Conservation (phyloP, 1,140 invertebrate species). For the Drosophila elegans region DNA sequence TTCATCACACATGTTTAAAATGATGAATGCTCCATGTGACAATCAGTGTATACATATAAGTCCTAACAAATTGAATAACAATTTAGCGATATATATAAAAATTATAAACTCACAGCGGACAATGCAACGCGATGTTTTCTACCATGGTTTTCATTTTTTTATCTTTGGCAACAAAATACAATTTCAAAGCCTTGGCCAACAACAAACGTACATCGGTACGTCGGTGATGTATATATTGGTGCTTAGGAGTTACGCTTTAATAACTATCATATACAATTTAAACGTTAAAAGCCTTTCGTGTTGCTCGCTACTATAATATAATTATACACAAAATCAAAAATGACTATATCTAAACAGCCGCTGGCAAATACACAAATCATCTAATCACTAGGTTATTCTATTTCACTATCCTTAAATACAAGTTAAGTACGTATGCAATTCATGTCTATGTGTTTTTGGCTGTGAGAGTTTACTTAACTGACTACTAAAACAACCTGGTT, state of each 20-base stretch:
- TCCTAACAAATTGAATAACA: slow-evolving; percentile 71
- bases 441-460: slow-evolving; percentile 31
- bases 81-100: slow-evolving; percentile 60
- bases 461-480: slow-evolving; percentile 18
- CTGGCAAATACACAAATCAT: slow-evolving; percentile 36
- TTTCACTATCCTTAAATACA: slow-evolving; percentile 54
- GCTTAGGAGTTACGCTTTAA: slow-evolving; percentile 31
- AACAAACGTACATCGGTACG: slow-evolving; percentile 28
- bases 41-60: slow-evolving; percentile 36
- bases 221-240: slow-evolving; percentile 38
- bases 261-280: slow-evolving; percentile 35
- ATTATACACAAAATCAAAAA: slow-evolving; percentile 55
- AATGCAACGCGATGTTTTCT: slow-evolving; percentile 43
- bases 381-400: slow-evolving; percentile 18
- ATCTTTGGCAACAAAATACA: slow-evolving; percentile 39
- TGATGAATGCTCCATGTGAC: slow-evolving; percentile 14
- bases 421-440: slow-evolving; percentile 61
- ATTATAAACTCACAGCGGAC: slow-evolving; percentile 47
- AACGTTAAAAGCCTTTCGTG: slow-evolving; percentile 64
- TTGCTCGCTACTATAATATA: slow-evolving; percentile 50
- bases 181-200: slow-evolving; percentile 45
- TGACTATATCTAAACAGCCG: slow-evolving; percentile 77
- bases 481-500: slow-evolving; percentile 69
- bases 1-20: slow-evolving; percentile 5
- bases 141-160: slow-evolving; percentile 9